Conservation (phyloP, 2,113 vertebrate species). For the Raja brachyura region DNA sequence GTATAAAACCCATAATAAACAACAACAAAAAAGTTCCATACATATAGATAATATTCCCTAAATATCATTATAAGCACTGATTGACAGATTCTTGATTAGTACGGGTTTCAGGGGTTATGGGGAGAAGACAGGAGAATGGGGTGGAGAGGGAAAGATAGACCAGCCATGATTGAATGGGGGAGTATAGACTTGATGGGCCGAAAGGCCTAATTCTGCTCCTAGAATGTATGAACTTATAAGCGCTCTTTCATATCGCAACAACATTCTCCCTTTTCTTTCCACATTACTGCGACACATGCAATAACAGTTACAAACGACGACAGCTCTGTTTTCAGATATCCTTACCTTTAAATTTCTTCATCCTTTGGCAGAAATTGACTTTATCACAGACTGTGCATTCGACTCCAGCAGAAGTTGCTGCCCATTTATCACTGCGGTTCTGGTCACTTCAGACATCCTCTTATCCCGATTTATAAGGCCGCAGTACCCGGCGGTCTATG, state of each 20-base stretch:
- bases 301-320: background rate
- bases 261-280: background rate
- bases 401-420: background rate
- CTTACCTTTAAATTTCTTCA: slow-evolving; percentile 11
- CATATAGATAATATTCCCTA: background rate
- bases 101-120: no score
- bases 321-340: background rate
- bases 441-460: background rate
- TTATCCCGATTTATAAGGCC: background rate
- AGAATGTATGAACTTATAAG: no score
- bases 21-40: no score
- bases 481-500: background rate
- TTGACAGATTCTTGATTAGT: no score
- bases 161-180: no score
- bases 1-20: no score
- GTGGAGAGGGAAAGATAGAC: no score
- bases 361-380: background rate
- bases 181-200: no score
- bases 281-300: no score
- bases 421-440: background rate
- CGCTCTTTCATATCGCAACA: background rate
- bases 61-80: no score
- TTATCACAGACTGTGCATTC: background rate
- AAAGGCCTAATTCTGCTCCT: no score
- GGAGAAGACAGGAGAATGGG: no score